Evolutionary conservation across 2,888 invertebrate genomes (phyloP).

Genomic region (Eremobia ochroleuca): DNA sequence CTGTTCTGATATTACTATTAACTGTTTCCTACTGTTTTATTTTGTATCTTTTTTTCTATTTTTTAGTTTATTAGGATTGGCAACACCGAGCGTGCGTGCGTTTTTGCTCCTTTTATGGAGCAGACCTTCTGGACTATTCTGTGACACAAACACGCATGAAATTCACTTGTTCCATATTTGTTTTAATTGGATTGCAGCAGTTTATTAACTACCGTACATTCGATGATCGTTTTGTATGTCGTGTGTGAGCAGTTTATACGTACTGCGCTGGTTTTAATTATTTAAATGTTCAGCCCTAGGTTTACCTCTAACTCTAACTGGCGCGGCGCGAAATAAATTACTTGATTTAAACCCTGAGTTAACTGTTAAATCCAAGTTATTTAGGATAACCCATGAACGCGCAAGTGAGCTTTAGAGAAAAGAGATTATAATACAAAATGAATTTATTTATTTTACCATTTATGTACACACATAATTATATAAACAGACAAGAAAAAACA

Average conservation of each 20-base stretch:
- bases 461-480: too few species aligned
- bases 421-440: not conserved
- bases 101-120: not conserved
- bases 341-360: too few species aligned
- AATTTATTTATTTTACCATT: too few species aligned
- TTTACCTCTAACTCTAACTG: too few species aligned
- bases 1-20: not conserved
- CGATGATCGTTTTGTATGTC: conserved; percentile 18
- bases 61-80: not conserved
- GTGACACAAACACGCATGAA: conserved; percentile 23
- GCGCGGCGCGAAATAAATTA: too few species aligned
- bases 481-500: too few species aligned
- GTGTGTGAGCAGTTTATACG: not conserved
- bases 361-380: too few species aligned
- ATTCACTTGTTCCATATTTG: conserved; percentile 50
- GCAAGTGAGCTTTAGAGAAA: not conserved
- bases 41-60: not conserved
- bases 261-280: not conserved
- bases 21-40: not conserved
- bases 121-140: conserved; percentile 1
- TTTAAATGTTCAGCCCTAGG: not conserved
- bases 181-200: conserved; percentile 58
- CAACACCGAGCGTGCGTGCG: not conserved
- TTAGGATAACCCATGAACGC: too few species aligned
- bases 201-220: conserved; percentile 39